Conservation (phyloP, 1,140 invertebrate genomes). For the Drosophila rhopaloa region DNA sequence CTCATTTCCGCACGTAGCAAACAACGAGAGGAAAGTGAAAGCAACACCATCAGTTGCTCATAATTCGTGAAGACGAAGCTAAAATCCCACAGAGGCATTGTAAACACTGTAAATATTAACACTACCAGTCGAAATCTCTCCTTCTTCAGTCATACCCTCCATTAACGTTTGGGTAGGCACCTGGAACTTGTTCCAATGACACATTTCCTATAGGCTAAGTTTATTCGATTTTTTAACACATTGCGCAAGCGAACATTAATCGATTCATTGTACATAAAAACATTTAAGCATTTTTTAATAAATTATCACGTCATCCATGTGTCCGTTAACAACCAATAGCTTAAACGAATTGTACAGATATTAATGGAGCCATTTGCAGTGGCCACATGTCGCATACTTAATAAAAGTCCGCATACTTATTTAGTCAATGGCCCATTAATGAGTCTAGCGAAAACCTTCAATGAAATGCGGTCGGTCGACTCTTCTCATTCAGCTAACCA, state of each 20-base stretch:
- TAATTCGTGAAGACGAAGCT: slow-evolving; percentile 37
- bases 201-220: slow-evolving; percentile 38
- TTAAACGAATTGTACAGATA: slow-evolving; percentile 28
- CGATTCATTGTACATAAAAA: slow-evolving; percentile 38
- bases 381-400: slow-evolving; percentile 70
- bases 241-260: slow-evolving; percentile 39
- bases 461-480: slow-evolving; percentile 9
- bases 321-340: slow-evolving; percentile 22
- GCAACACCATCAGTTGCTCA: slow-evolving; percentile 55
- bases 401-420: slow-evolving; percentile 55
- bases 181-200: slow-evolving; percentile 28
- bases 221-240: slow-evolving; percentile 46
- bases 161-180: background rate
- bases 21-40: slow-evolving; percentile 67
- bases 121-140: slow-evolving; percentile 7
- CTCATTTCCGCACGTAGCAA: slow-evolving; percentile 51
- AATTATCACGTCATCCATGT: slow-evolving; percentile 36
- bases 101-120: slow-evolving; percentile 67
- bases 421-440: slow-evolving; percentile 39
- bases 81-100: slow-evolving; percentile 32
- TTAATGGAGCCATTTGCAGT: slow-evolving; percentile 53
- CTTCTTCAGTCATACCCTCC: background rate
- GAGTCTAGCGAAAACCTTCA: slow-evolving; percentile 30
- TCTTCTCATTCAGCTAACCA: slow-evolving; percentile 43
- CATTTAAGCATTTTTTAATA: slow-evolving; percentile 3